Percentiles rank a stretch among this genome's conserved stretches.
Conservation (phyloP, 2,113 vertebrate species). For the Ifrita kowaldi region DNA sequence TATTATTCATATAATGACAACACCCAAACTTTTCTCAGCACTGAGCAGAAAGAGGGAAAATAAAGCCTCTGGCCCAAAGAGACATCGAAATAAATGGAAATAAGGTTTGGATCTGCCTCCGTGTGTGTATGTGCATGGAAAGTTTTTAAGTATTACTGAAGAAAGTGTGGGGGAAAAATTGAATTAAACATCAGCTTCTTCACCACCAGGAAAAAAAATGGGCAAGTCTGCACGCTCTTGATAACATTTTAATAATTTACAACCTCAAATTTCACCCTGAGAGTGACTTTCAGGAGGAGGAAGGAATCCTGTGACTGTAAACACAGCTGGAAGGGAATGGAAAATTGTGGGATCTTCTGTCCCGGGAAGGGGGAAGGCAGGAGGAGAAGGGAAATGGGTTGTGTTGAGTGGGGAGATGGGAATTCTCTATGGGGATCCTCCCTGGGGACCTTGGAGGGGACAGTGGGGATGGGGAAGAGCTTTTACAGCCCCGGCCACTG, state of each 20-base stretch:
- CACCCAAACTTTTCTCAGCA: background rate
- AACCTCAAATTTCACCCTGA: slow-evolving; percentile 56
- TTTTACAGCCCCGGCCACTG: background rate
- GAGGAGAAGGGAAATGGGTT: background rate
- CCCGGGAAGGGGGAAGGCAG: background rate
- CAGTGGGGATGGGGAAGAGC: background rate
- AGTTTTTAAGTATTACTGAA: slow-evolving; percentile 47
- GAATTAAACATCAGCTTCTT: slow-evolving; percentile 64
- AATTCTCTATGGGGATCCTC: background rate
- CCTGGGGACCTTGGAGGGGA: background rate
- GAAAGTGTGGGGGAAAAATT: slow-evolving; percentile 32
- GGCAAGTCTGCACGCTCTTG: slow-evolving; percentile 45
- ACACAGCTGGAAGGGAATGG: slow-evolving; percentile 30
- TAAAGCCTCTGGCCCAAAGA: slow-evolving; percentile 26
- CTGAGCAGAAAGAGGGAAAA: background rate
- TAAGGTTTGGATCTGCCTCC: background rate
- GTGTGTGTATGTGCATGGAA: background rate
- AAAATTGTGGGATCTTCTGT: background rate
- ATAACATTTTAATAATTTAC: slow-evolving; percentile 74
- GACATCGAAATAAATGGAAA: slow-evolving; percentile 45
- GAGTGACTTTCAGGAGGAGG: slow-evolving; percentile 51
- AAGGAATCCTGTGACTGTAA: slow-evolving; percentile 38
- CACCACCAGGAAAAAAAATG: slow-evolving; percentile 2
- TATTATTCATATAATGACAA: slow-evolving; percentile 39
- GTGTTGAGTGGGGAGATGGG: fast-evolving